A percentile compares a stretch with the other conserved stretches of the same genome.
Conservation (phyloP, 2,113 vertebrate species). For the Hylia prasina region DNA sequence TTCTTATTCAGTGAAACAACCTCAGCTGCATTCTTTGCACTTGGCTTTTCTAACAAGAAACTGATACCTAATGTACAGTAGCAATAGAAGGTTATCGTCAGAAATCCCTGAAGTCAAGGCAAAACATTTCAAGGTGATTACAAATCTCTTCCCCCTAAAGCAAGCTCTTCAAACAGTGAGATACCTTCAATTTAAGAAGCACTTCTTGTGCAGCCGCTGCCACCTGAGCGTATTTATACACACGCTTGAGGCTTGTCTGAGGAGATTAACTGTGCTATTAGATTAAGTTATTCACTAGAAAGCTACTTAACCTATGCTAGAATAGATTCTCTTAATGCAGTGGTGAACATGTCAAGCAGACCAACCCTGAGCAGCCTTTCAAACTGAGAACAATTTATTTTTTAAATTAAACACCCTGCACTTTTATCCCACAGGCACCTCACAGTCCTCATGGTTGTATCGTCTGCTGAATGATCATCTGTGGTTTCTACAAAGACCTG, state of each 20-base stretch:
- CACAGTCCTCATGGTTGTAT: background rate
- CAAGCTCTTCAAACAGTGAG: background rate
- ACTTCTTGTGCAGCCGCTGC: background rate
- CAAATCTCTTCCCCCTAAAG: background rate
- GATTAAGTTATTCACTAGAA: constrained; percentile 35
- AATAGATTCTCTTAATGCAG: constrained; percentile 37
- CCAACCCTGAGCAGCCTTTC: background rate
- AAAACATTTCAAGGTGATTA: background rate
- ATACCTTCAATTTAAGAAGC: background rate
- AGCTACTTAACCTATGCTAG: constrained; percentile 53
- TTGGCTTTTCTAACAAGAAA: background rate
- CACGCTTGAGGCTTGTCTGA: background rate
- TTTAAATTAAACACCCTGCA: background rate
- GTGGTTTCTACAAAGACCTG: background rate
- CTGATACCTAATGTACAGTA: background rate
- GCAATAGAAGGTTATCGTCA: background rate
- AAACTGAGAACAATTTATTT: background rate
- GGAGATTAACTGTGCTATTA: constrained; percentile 34
- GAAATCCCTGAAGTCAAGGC: background rate
- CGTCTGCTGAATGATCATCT: background rate
- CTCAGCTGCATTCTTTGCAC: background rate
- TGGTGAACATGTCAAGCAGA: background rate
- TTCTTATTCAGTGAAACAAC: background rate
- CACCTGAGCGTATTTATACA: background rate
- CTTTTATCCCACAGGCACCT: background rate